Percentiles rank a stretch among this genome's conserved stretches.
Conservation (phyloP, 2,113 vertebrate species). For the Aldabrachelys gigantea region DNA sequence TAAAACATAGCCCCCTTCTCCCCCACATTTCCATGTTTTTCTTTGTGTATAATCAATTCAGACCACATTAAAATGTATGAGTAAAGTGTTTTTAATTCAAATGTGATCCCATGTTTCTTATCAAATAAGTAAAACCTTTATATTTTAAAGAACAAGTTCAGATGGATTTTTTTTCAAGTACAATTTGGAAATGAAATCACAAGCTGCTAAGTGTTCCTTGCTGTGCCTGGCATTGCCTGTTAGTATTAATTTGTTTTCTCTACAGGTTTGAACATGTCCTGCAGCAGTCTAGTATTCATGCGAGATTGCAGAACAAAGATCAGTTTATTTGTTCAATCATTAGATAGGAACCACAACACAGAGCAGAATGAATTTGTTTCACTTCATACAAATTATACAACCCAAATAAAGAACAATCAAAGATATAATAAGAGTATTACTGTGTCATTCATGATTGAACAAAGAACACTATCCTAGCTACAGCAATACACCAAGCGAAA, state of each 20-base stretch:
- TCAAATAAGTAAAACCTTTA: neutral
- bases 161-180: neutral
- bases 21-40: neutral
- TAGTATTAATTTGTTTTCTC: slow-evolving; percentile 11
- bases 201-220: neutral
- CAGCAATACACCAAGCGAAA: neutral
- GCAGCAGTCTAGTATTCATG: neutral
- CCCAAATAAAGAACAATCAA: neutral
- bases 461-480: neutral
- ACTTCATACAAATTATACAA: neutral
- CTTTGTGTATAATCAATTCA: slow-evolving; percentile 1
- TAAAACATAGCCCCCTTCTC: neutral
- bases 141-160: slow-evolving; percentile 30
- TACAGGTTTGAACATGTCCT: slow-evolving; percentile 15
- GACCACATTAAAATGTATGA: neutral
- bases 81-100: slow-evolving; percentile 20
- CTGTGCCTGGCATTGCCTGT: neutral
- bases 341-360: neutral
- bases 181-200: neutral
- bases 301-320: slow-evolving; percentile 5
- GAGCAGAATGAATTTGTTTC: neutral
- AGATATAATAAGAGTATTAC: neutral
- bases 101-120: neutral
- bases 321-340: slow-evolving; percentile 26
- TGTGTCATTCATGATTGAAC: neutral